Percentiles rank a stretch among this genome's conserved stretches.
phyloP scores from a whole-genome alignment of 2,888 invertebrate genomes.

The Conomelus anceps region DNA sequence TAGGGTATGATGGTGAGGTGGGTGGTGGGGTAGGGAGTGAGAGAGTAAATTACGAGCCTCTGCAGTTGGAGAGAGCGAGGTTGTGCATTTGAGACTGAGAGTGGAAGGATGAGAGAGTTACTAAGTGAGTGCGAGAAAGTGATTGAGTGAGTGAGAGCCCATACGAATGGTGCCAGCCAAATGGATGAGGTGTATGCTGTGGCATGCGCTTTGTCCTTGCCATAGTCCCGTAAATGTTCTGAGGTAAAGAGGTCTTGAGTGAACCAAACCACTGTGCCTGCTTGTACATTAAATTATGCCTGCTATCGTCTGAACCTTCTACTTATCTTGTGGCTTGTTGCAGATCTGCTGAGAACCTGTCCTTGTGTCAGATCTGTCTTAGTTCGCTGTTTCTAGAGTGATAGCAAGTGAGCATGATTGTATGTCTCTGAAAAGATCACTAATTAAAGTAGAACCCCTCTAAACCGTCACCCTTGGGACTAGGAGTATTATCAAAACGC shows the following conservation, averaged over 20 bases:
- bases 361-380: no score
- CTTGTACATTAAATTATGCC: neutral
- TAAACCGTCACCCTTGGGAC: no score
- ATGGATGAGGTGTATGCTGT: neutral
- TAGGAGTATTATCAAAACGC: no score
- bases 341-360: neutral
- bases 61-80: neutral
- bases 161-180: neutral
- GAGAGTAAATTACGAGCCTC: neutral
- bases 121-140: no score
- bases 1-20: neutral
- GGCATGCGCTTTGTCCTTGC: neutral
- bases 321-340: neutral
- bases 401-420: no score
- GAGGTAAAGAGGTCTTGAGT: neutral
- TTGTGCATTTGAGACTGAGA: neutral
- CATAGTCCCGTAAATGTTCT: neutral
- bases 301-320: neutral
- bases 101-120: no score
- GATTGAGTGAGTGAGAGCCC: neutral
- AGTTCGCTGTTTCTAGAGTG: no score
- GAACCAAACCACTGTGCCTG: neutral
- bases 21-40: no score
- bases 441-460: no score
- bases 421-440: no score